phyloP scores from a whole-genome alignment of 2,113 vertebrate genomes.

The Merops nubicus region DNA sequence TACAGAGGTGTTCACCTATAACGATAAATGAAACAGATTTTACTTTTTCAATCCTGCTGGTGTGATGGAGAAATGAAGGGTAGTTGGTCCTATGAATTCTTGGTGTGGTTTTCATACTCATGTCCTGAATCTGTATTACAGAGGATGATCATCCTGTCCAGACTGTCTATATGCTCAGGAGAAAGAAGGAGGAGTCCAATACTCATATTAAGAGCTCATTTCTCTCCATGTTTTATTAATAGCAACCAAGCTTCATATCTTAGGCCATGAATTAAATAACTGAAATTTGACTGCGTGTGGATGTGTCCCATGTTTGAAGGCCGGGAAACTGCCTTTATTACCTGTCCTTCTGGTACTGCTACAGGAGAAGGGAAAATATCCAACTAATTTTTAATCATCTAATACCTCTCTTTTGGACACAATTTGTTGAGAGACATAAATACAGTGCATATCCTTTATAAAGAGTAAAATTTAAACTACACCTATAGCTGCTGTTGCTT shows the following conservation, averaged over 20 bases:
- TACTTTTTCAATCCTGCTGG: neutral
- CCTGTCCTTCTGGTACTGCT: neutral
- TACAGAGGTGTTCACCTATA: neutral
- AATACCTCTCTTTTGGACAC: neutral
- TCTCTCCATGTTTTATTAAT: neutral
- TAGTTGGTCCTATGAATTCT: neutral
- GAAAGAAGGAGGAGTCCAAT: neutral
- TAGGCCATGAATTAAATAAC: neutral
- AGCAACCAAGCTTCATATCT: neutral
- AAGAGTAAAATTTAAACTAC: neutral
- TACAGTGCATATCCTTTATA: neutral
- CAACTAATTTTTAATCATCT: neutral
- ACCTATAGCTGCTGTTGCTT: neutral
- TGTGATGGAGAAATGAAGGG: neutral
- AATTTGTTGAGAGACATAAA: neutral
- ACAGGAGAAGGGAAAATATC: neutral
- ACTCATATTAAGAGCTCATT: neutral
- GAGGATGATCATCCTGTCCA: neutral
- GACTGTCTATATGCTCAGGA: neutral
- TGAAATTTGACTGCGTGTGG: neutral
- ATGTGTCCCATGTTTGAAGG: neutral
- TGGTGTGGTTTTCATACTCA: accelerated
- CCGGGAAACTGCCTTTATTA: neutral
- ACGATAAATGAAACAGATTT: neutral
- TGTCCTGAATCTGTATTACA: neutral